These are phyloP conservation scores for Crotalus viridis DNA, from an alignment of 2,113 vertebrate genomes.

Conservation along the genomic window DNA sequence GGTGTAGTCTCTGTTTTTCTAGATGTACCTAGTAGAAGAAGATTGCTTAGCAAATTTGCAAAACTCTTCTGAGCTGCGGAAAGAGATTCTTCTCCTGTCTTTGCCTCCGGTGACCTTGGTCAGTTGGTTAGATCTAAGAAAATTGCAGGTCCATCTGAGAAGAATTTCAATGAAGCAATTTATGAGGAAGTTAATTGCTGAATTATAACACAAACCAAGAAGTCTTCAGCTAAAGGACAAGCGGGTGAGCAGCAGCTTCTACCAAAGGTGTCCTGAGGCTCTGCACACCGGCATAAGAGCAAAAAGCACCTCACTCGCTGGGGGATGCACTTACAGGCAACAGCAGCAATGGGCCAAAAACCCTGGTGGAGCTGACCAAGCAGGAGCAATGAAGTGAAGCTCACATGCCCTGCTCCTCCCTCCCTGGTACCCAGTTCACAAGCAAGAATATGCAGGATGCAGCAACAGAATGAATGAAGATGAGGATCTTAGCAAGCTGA, in stretches of 20 bases:
- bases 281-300: background rate
- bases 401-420: background rate
- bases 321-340: background rate
- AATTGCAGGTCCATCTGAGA: background rate
- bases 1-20: background rate
- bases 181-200: background rate
- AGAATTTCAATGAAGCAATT: slow-evolving; percentile 23
- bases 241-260: background rate
- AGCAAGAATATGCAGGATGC: background rate
- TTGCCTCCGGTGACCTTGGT: background rate
- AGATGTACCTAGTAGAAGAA: background rate
- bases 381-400: background rate
- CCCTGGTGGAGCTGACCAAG: background rate
- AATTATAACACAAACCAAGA: background rate
- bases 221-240: background rate
- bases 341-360: too few relatives aligned
- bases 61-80: background rate
- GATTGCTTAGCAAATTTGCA: background rate
- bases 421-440: too few relatives aligned
- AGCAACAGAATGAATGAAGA: background rate
- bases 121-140: background rate
- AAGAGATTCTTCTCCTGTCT: background rate
- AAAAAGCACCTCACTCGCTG: too few relatives aligned
- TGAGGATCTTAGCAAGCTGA: too few relatives aligned
- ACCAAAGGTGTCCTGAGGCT: too few relatives aligned